Base-by-base conservation (phyloP, 2,888 invertebrate genomes). In the Sinodicranocentrus sp. region DNA sequence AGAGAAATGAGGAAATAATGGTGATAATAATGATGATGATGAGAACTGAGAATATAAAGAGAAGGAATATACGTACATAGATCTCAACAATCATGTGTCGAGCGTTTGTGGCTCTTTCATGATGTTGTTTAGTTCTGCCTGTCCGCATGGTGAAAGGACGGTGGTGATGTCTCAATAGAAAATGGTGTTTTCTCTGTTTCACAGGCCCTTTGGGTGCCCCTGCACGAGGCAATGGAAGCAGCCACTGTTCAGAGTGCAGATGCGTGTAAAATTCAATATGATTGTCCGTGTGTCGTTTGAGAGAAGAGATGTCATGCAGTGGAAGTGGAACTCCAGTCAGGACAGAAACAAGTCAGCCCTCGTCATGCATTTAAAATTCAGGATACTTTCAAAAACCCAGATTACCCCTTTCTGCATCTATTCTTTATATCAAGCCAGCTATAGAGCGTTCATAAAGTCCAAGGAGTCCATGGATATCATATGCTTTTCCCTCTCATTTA, bases 201-300 rank as follows among this genome's bases (percentile, higher is more conserved):
- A 72, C 80, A 80, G 80, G 80, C 80, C 80, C 80, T 80, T 79
- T 80, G 80, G 80, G 80, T 80, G 80, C 80, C 80, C 80, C 54
- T 72, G 80, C 72, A 80, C 80, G 80, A 80, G 61, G 57, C 70
- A 71, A 48, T 54, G 61, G 57, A 44, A 59, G 65, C 67, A 67
- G 23, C 25, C 39, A 28, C 59, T 23, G 43, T 78, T 61, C 44
- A 70, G 70, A 79, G 72, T 72, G 67, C 80, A 80, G 80, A 72
- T 80, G 80, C 80, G 67, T 80, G 80, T 80, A 72, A 80, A 80
- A 80, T 80, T 52, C 70, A 77, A 77, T 77, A 59, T 25, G 43
- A 71, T 78, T 19, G 61, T 52, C 44, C 44, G 61, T 44, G 54
- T 59, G 77, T 43, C 19, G 39, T 61, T 3, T 13, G 43, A 28